Conservation (phyloP, 2,797 vertebrate genomes). For the Scomberomorus guttatus region DNA sequence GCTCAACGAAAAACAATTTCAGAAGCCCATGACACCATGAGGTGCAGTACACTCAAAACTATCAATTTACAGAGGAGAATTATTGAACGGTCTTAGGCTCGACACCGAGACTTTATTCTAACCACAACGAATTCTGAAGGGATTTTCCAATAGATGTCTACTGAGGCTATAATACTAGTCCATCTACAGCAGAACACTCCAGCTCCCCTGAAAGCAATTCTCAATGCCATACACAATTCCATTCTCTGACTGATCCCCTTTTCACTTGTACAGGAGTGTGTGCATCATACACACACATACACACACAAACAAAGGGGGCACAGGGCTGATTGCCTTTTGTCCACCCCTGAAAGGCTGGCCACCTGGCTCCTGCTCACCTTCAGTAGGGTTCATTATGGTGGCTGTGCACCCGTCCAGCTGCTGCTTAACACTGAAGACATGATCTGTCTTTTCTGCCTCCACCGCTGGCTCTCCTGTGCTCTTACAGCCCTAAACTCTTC, state of each 20-base stretch:
- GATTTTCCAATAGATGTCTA: conserved; percentile 77
- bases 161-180: conserved; percentile 67
- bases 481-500: conserved; percentile 35
- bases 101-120: conserved; percentile 73
- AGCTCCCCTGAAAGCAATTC: conserved; percentile 76
- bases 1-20: conserved; percentile 69
- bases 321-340: conserved; percentile 77
- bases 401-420: conserved; percentile 62
- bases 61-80: conserved; percentile 75
- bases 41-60: conserved; percentile 60
- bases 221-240: conserved; percentile 63
- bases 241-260: conserved; percentile 66
- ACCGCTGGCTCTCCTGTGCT: conserved; percentile 30
- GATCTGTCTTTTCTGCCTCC: conserved; percentile 34
- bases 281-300: conserved; percentile 41
- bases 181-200: conserved; percentile 63
- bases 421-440: conserved; percentile 66
- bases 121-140: conserved; percentile 71
- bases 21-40: conserved; percentile 50
- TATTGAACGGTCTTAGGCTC: conserved; percentile 67
- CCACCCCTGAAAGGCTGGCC: conserved; percentile 71
- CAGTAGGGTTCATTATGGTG: conserved; percentile 76
- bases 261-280: conserved; percentile 41
- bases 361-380: conserved; percentile 79
- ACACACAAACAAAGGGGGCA: conserved; percentile 44